These are phyloP conservation scores for Corythucha ciliata DNA, from an alignment of 2,888 invertebrate species.

Conservation along the genomic window DNA sequence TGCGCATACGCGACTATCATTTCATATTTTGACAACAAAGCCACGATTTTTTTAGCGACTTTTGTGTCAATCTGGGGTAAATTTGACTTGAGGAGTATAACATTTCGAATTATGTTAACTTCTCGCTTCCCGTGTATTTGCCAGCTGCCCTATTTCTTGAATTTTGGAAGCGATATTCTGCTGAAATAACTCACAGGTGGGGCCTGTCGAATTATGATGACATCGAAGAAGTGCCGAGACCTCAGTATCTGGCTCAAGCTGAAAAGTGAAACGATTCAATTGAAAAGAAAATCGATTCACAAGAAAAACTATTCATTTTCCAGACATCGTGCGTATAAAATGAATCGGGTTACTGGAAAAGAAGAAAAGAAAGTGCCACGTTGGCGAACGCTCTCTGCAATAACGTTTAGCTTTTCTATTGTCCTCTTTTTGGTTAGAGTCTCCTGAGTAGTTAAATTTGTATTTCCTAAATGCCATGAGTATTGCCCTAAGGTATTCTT, in stretches of 20 bases:
- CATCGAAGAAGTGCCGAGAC: conserved; percentile 86
- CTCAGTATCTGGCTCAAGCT: conserved; percentile 76
- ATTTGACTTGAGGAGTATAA: conserved; percentile 12
- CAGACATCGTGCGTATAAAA: no score
- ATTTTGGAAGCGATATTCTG: conserved; percentile 91
- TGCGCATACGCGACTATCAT: conserved; percentile 45
- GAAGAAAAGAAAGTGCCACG: conserved; percentile 84
- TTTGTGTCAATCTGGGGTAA: conserved; percentile 50
- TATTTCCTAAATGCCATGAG: no score
- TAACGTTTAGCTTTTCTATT: conserved; percentile 76
- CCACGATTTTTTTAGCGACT: conserved; percentile 48
- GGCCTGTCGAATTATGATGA: conserved; percentile 87
- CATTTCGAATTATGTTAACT: background rate
- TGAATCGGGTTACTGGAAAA: conserved; percentile 68
- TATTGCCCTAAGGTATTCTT: conserved; percentile 66
- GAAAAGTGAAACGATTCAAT: conserved; percentile 60
- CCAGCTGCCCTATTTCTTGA: conserved; percentile 82
- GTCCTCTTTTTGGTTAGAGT: conserved; percentile 71
- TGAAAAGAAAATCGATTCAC: conserved; percentile 53
- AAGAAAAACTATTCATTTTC: no score
- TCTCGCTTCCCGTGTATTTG: conserved; percentile 22
- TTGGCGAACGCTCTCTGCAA: conserved; percentile 84
- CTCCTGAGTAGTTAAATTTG: no score
- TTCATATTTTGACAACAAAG: conserved; percentile 49
- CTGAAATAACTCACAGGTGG: conserved; percentile 93